Percentiles rank a stretch among this genome's conserved stretches.
These are phyloP conservation scores for Adelosebastes latens DNA, from an alignment of 2,797 vertebrate species.

Conservation along the genomic window DNA sequence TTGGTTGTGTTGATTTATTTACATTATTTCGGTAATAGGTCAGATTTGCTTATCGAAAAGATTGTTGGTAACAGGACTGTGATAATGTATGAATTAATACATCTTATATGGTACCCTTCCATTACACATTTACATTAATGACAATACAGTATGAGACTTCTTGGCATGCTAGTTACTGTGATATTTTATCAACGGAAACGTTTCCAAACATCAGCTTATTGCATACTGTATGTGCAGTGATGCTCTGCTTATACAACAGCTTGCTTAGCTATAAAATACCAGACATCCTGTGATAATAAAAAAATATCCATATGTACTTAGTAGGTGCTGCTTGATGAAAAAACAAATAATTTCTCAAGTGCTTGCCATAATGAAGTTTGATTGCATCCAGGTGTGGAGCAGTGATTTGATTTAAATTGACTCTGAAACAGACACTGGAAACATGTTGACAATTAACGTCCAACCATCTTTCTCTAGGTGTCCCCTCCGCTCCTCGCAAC, in stretches of 20 bases:
- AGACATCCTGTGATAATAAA: slow-evolving; percentile 8
- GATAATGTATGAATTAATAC: neutral
- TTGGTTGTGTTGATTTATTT: neutral
- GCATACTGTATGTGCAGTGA: neutral
- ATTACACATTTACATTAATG: neutral
- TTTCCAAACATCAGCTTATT: neutral
- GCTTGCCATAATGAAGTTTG: slow-evolving; percentile 12
- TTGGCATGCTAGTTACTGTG: neutral
- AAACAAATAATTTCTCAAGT: slow-evolving; percentile 9
- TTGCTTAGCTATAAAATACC: slow-evolving; percentile 17
- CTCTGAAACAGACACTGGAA: neutral
- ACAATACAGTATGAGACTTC: neutral
- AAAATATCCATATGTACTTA: slow-evolving; percentile 16
- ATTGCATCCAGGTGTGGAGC: slow-evolving; percentile 37
- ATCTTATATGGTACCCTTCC: neutral
- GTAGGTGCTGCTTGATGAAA: slow-evolving; percentile 1
- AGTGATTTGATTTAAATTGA: neutral
- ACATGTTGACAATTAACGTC: neutral
- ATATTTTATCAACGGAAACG: neutral
- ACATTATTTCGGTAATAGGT: neutral
- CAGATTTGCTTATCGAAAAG: neutral
- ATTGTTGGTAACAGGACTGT: neutral
- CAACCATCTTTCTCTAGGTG: slow-evolving; percentile 74
- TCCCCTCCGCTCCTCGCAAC: slow-evolving; percentile 92
- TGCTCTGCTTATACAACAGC: slow-evolving; percentile 1